Percentiles rank a stretch among this genome's conserved stretches.
Evolutionary conservation across 1,140 invertebrate genomes (phyloP).

Genomic region (Drosophila equinoxialis): DNA sequence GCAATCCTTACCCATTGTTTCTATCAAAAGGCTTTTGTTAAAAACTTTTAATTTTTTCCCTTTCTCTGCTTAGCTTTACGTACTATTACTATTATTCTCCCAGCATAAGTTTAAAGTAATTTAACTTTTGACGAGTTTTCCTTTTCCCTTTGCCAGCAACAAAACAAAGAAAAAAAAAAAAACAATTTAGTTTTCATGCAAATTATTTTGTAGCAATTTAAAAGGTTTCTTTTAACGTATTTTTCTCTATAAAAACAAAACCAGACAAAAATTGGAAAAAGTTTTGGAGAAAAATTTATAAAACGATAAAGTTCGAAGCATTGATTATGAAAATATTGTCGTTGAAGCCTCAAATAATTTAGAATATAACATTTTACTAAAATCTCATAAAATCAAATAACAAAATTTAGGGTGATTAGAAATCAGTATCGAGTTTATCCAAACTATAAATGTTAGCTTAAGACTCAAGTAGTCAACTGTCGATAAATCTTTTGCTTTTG

Average conservation of each 20-base stretch:
- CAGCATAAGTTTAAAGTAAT: slow-evolving; percentile 72
- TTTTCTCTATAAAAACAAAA: slow-evolving; percentile 15
- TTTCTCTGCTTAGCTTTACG: slow-evolving; percentile 19
- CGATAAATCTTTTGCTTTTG: not conserved
- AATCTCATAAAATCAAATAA: too few relatives aligned
- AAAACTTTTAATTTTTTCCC: slow-evolving; percentile 51
- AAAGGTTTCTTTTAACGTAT: slow-evolving; percentile 42
- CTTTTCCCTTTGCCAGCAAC: slow-evolving; percentile 36
- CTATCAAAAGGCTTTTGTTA: slow-evolving; percentile 27
- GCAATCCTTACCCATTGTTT: slow-evolving; percentile 30
- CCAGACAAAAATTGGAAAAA: not conserved
- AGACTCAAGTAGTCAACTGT: not conserved
- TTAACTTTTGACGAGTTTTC: slow-evolving; percentile 66
- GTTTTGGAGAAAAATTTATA: slow-evolving; percentile 37
- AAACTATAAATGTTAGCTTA: not conserved
- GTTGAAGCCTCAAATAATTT: not conserved
- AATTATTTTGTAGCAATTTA: slow-evolving; percentile 39
- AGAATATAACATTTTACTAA: too few relatives aligned
- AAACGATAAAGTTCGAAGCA: slow-evolving; percentile 35
- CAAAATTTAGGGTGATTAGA: too few relatives aligned
- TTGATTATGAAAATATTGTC: not conserved
- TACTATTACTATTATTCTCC: slow-evolving; percentile 49
- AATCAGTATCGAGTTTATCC: too few relatives aligned
- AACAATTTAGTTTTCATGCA: slow-evolving; percentile 48
- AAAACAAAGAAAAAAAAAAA: slow-evolving; percentile 36